Conservation (phyloP, 2,888 invertebrate genomes). For the Altica lythri region DNA sequence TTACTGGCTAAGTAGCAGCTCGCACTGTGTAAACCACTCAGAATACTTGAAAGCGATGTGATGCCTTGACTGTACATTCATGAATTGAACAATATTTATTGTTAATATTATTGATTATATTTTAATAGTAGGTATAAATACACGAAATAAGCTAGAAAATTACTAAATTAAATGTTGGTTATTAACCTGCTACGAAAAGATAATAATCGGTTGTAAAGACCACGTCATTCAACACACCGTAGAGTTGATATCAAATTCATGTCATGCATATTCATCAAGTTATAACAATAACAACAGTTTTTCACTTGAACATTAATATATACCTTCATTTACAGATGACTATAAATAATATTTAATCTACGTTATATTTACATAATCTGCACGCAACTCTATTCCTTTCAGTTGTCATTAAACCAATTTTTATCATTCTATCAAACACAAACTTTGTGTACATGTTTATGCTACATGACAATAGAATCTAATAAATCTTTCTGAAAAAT, state of each 20-base stretch:
- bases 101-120: too few species aligned
- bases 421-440: too few species aligned
- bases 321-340: neutral
- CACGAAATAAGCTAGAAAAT: neutral
- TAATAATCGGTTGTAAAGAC: constrained; percentile 1
- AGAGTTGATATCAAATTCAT: neutral
- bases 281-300: constrained; percentile 5
- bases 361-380: constrained; percentile 2
- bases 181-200: neutral
- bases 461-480: too few species aligned
- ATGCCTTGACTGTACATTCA: too few species aligned
- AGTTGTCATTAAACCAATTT: too few species aligned
- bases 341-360: constrained; percentile 8
- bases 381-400: neutral
- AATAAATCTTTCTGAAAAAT: too few species aligned
- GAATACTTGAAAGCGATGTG: too few species aligned
- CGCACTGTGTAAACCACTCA: too few species aligned
- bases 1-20: too few species aligned
- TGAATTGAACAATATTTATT: too few species aligned
- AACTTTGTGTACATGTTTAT: too few species aligned
- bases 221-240: constrained; percentile 2
- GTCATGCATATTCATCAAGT: neutral
- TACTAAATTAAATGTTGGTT: neutral
- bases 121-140: too few species aligned
- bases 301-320: constrained; percentile 1